These are phyloP conservation scores for Seriola rivoliana DNA, from an alignment of 2,113 vertebrate species.

Conservation along the genomic window DNA sequence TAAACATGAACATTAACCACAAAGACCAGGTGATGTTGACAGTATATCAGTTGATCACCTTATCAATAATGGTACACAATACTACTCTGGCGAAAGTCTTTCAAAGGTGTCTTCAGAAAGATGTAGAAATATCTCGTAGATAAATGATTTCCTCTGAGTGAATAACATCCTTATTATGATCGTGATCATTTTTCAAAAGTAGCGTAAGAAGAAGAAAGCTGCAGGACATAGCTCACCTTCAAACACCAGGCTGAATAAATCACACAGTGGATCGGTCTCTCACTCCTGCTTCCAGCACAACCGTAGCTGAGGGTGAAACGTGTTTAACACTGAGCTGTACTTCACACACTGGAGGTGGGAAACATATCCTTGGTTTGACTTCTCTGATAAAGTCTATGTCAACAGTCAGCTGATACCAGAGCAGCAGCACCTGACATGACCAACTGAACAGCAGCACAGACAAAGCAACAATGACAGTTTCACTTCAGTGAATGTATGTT, in stretches of 20 bases:
- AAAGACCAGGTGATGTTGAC: too few relatives aligned
- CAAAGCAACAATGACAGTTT: neutral
- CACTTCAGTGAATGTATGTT: too few relatives aligned
- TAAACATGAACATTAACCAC: too few relatives aligned
- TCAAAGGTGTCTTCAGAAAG: neutral
- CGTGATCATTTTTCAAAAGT: neutral
- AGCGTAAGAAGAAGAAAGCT: neutral
- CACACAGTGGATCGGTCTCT: neutral
- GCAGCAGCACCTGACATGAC: neutral
- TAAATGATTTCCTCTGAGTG: neutral
- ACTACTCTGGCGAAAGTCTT: neutral
- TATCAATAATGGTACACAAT: neutral
- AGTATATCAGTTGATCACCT: too few relatives aligned
- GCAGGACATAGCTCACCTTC: slow-evolving; percentile 6
- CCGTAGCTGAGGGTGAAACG: neutral
- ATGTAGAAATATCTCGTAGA: neutral
- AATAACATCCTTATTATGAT: neutral
- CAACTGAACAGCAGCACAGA: neutral
- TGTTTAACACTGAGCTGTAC: neutral
- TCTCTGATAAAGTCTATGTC: slow-evolving; percentile 41
- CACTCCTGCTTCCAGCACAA: neutral
- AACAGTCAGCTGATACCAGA: slow-evolving; percentile 26
- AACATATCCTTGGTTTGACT: slow-evolving; percentile 39
- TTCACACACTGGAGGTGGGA: neutral
- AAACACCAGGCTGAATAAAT: neutral